Evolutionary conservation across 2,113 vertebrate species (phyloP).

Genomic region (Ochotona curzoniae): DNA sequence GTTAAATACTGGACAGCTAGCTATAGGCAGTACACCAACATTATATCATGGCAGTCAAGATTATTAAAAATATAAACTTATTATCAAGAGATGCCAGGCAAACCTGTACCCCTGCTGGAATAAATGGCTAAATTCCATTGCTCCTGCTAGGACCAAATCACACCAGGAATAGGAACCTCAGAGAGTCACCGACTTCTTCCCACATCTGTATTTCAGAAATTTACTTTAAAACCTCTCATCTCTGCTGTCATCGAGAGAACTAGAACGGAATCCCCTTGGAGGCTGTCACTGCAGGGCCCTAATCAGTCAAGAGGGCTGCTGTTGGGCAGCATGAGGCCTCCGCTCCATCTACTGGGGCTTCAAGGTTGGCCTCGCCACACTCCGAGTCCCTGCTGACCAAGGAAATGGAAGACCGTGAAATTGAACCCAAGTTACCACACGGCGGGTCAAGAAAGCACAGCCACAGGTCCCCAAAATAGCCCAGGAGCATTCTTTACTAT

Average conservation of each 20-base stretch:
- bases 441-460: not conserved
- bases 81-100: not conserved
- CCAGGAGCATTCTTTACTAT: not conserved
- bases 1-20: not conserved
- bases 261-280: not conserved
- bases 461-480: not conserved
- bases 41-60: not conserved
- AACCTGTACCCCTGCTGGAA: not conserved
- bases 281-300: not conserved
- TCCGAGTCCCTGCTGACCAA: not conserved
- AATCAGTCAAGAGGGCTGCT: constrained; percentile 27
- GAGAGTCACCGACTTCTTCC: not conserved
- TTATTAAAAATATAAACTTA: not conserved
- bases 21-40: not conserved
- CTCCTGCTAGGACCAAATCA: not conserved
- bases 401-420: not conserved
- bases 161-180: not conserved
- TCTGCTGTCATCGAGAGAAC: not conserved
- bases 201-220: not conserved
- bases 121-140: not conserved
- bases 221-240: not conserved
- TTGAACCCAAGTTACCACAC: not conserved
- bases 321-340: not conserved
- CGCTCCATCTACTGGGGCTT: not conserved
- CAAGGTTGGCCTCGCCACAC: not conserved